Percentiles rank a stretch among this genome's conserved stretches.
These are phyloP conservation scores for Frankliniella intonsa DNA, from an alignment of 2,888 invertebrate genomes.

Conservation along the genomic window DNA sequence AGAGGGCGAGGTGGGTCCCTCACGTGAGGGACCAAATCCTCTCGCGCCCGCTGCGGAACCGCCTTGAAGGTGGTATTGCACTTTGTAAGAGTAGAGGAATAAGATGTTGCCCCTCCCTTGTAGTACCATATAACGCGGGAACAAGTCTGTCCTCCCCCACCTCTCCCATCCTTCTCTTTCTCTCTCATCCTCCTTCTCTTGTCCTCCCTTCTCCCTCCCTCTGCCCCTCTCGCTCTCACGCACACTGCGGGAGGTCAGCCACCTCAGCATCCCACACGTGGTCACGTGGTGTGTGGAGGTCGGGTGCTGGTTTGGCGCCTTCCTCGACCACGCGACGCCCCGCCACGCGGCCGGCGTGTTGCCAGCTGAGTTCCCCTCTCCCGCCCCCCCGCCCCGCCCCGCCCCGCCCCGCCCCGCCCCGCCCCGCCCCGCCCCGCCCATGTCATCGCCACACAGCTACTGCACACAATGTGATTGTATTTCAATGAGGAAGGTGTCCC, in stretches of 20 bases:
- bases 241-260: neutral
- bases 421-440: neutral
- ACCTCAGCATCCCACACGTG: constrained; percentile 22
- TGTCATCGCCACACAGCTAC: neutral
- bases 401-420: neutral
- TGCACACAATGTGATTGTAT: no score
- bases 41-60: neutral
- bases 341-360: neutral
- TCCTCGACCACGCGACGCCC: neutral
- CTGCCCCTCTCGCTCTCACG: neutral
- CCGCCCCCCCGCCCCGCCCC: neutral
- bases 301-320: constrained; percentile 5
- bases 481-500: no score
- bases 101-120: no score
- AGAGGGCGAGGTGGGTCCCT: no score
- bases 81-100: no score
- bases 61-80: neutral
- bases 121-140: no score
- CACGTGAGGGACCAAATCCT: no score
- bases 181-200: neutral
- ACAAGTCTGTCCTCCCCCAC: neutral
- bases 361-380: neutral
- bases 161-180: no score
- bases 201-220: neutral
- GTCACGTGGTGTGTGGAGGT: neutral